Conservation (phyloP, 1,140 invertebrate species). For the Berghia stephanieae region DNA sequence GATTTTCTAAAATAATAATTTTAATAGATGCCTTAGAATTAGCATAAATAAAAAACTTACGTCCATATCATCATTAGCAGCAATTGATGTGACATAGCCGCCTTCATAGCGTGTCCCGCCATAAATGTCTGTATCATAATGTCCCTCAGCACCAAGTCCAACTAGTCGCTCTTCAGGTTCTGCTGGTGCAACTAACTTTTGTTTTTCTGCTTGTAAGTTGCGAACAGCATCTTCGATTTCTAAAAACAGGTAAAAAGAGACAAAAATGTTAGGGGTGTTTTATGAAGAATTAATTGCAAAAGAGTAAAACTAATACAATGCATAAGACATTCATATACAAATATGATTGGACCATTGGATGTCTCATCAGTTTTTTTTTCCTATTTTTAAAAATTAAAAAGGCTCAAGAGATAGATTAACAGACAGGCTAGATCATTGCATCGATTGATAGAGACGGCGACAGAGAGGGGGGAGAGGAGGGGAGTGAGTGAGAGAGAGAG, state of each 20-base stretch:
- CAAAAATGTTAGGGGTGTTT: not conserved
- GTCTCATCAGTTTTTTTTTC: slow-evolving; percentile 19
- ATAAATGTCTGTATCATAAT: slow-evolving; percentile 91
- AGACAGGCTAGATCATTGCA: slow-evolving; percentile 1
- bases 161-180: slow-evolving; percentile 77
- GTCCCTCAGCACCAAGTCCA: slow-evolving; percentile 87
- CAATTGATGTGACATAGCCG: slow-evolving; percentile 95
- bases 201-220: slow-evolving; percentile 89
- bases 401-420: not conserved
- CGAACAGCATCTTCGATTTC: slow-evolving; percentile 93
- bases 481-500: slow-evolving; percentile 25
- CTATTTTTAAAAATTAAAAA: not conserved
- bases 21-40: not conserved
- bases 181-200: slow-evolving; percentile 66
- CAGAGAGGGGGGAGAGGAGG: slow-evolving; percentile 13
- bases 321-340: slow-evolving; percentile 13
- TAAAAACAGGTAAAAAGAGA: slow-evolving; percentile 64
- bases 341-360: not conserved
- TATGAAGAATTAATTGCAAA: not conserved
- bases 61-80: slow-evolving; percentile 89
- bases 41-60: slow-evolving; percentile 66
- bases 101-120: slow-evolving; percentile 74
- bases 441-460: slow-evolving; percentile 1
- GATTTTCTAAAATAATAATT: not conserved
- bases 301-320: not conserved